phyloP scores from a whole-genome alignment of 2,797 vertebrate genomes.

The Scleropages formosus region DNA sequence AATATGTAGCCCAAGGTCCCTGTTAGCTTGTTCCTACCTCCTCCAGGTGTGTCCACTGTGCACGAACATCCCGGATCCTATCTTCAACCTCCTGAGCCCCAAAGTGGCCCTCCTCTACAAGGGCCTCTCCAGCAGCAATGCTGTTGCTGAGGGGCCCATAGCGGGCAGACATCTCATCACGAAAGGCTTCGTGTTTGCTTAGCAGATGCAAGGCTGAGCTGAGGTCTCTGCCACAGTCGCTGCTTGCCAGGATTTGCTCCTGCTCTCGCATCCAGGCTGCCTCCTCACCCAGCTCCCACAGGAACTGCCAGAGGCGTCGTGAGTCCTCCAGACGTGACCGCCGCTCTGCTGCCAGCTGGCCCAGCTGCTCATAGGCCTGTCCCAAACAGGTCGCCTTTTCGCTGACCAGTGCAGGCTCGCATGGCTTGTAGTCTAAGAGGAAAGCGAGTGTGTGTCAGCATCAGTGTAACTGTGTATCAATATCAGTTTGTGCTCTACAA shows the following conservation, averaged over 20 bases:
- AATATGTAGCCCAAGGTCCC: not conserved
- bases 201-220: slow-evolving; percentile 82
- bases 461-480: too few species aligned
- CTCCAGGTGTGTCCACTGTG: slow-evolving; percentile 72
- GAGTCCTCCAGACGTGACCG: slow-evolving; percentile 82
- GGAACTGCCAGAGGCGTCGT: slow-evolving; percentile 84
- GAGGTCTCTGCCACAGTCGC: slow-evolving; percentile 86
- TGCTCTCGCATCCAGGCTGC: slow-evolving; percentile 93
- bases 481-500: not conserved
- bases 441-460: not conserved
- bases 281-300: slow-evolving; percentile 91
- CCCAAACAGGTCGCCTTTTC: slow-evolving; percentile 79
- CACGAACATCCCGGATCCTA: slow-evolving; percentile 70
- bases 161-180: slow-evolving; percentile 87
- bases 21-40: slow-evolving; percentile 60
- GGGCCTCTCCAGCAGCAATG: slow-evolving; percentile 74
- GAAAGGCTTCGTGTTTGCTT: slow-evolving; percentile 87
- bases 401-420: slow-evolving; percentile 81
- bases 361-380: slow-evolving; percentile 78
- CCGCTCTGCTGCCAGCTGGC: slow-evolving; percentile 68
- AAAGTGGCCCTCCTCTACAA: slow-evolving; percentile 78
- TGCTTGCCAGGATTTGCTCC: slow-evolving; percentile 82
- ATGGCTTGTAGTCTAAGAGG: slow-evolving; percentile 82
- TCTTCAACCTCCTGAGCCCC: slow-evolving; percentile 75
- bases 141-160: slow-evolving; percentile 80